phyloP scores from a whole-genome alignment of 2,113 vertebrate genomes.

The Labrus mixtus region DNA sequence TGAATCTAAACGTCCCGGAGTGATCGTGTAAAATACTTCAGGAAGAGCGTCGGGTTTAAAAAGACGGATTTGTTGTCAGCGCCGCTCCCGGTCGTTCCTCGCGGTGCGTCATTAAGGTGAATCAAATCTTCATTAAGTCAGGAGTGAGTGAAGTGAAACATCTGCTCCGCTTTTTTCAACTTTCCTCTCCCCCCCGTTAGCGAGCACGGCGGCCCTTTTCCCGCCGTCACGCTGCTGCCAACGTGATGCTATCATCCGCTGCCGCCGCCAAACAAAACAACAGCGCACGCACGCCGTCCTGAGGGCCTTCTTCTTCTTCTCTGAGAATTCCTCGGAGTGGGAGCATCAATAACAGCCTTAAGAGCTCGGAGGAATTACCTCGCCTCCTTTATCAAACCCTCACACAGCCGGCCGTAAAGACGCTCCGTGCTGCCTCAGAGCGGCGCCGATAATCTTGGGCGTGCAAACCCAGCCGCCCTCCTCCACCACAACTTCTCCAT shows the following conservation, averaged over 20 bases:
- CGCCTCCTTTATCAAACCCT: constrained; percentile 18
- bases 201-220: constrained; percentile 1
- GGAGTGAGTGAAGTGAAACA: constrained; percentile 15
- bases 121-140: constrained; percentile 19
- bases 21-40: too few species aligned
- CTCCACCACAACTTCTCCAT: constrained; percentile 5
- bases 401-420: background rate
- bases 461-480: constrained; percentile 32
- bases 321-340: background rate
- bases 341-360: constrained; percentile 10
- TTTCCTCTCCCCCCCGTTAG: constrained; percentile 11
- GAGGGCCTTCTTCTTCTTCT: too few species aligned
- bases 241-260: constrained; percentile 5
- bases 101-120: background rate
- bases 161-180: constrained; percentile 10
- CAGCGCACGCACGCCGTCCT: background rate
- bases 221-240: constrained; percentile 22
- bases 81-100: background rate
- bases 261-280: constrained; percentile 1
- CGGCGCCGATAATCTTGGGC: constrained; percentile 19
- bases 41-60: background rate
- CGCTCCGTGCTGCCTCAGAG: background rate
- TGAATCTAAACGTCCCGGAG: too few species aligned
- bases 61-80: background rate
- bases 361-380: constrained; percentile 6